phyloP scores from a whole-genome alignment of 2,888 invertebrate species.

The Polia nebulosa region DNA sequence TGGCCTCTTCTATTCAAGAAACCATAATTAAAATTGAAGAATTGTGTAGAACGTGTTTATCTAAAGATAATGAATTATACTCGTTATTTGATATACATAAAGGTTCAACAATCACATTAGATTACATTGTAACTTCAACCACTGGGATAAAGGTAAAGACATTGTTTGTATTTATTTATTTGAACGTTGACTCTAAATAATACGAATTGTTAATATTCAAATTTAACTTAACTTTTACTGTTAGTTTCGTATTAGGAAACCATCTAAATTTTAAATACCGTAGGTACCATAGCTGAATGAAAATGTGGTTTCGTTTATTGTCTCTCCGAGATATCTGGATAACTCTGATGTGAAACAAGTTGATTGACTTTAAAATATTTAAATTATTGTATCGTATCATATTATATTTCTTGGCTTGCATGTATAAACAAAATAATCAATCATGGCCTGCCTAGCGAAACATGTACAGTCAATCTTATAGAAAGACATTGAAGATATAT shows the following conservation, averaged over 20 bases:
- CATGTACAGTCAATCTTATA: too few relatives aligned
- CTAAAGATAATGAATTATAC: slow-evolving; percentile 79
- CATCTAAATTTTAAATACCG: neutral
- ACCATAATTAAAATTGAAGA: slow-evolving; percentile 78
- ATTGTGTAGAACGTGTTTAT: slow-evolving; percentile 85
- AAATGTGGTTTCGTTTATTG: neutral
- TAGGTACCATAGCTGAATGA: neutral
- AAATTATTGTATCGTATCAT: too few relatives aligned
- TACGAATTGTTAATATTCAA: neutral
- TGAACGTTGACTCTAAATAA: neutral
- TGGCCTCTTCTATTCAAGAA: slow-evolving; percentile 71
- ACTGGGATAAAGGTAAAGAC: slow-evolving; percentile 82
- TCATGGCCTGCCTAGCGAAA: too few relatives aligned
- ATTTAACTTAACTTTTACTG: neutral
- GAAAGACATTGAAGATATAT: too few relatives aligned
- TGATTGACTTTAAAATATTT: neutral
- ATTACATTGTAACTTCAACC: slow-evolving; percentile 75
- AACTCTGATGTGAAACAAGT: neutral
- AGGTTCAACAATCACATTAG: slow-evolving; percentile 73
- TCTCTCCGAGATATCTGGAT: too few relatives aligned
- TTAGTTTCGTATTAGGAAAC: neutral
- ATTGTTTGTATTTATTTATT: slow-evolving; percentile 13
- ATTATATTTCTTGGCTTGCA: too few relatives aligned
- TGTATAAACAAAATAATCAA: too few relatives aligned
- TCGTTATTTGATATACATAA: slow-evolving; percentile 79